phyloP scores from a whole-genome alignment of 2,797 vertebrate species.

The Poecilia gillii region DNA sequence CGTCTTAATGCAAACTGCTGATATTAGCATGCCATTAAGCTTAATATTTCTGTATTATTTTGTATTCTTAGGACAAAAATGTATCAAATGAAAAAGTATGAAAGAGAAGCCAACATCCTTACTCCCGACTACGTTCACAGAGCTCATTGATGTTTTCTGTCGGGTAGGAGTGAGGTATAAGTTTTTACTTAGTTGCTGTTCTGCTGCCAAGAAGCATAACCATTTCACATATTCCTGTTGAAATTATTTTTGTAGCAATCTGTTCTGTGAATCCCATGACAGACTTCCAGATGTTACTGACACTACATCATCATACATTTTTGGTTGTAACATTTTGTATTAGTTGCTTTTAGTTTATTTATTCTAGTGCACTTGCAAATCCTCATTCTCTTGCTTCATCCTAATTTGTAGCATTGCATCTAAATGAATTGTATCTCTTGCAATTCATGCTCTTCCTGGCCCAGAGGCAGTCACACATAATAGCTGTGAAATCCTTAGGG shows the following conservation, averaged over 20 bases:
- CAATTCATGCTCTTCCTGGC: neutral
- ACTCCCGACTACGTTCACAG: neutral
- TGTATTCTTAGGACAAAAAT: neutral
- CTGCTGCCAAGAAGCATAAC: neutral
- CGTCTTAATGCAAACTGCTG: neutral
- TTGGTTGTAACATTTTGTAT: neutral
- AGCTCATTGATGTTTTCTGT: neutral
- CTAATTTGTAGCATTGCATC: neutral
- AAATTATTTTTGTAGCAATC: neutral
- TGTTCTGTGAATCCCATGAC: neutral
- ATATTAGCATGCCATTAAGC: neutral
- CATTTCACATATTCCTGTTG: neutral
- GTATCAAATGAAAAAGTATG: neutral
- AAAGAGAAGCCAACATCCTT: neutral
- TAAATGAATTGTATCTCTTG: neutral
- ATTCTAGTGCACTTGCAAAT: neutral
- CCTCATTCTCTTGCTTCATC: neutral
- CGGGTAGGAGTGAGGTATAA: neutral
- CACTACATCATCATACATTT: neutral
- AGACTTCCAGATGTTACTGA: neutral
- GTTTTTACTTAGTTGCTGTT: neutral
- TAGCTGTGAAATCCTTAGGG: neutral
- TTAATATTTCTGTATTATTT: neutral
- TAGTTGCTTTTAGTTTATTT: neutral
- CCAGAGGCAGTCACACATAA: neutral